phyloP scores from a whole-genome alignment of 2,797 vertebrate species.

The Lithobates sylvaticus region DNA sequence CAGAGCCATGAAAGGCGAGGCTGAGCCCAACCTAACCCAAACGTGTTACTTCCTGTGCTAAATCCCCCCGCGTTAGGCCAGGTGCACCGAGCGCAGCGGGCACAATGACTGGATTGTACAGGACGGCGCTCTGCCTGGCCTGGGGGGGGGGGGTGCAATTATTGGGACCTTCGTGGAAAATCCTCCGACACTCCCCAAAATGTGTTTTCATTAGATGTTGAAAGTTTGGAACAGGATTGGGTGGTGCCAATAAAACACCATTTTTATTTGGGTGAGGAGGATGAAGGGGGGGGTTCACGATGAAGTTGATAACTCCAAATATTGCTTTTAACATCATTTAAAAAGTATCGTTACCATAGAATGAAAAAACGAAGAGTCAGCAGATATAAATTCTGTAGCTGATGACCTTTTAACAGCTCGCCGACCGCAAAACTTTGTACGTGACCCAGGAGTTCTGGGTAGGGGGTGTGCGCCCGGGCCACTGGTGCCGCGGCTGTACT shows the following conservation, averaged over 20 bases:
- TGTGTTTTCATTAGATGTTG: slow-evolving; percentile 5
- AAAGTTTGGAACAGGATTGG: neutral
- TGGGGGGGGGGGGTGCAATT: neutral
- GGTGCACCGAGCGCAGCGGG: slow-evolving; percentile 9
- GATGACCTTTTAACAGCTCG: no score
- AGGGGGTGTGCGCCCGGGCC: no score
- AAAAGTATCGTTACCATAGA: no score
- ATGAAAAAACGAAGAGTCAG: no score
- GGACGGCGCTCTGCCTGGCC: neutral
- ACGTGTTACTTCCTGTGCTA: slow-evolving; percentile 52
- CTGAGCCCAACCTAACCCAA: slow-evolving; percentile 21
- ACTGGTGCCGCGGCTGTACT: no score
- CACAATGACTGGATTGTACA: slow-evolving; percentile 47
- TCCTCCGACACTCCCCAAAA: neutral
- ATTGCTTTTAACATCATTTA: no score
- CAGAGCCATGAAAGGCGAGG: slow-evolving; percentile 15
- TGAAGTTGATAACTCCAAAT: no score
- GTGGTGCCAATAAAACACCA: neutral
- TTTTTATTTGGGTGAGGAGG: neutral
- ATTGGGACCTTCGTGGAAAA: neutral
- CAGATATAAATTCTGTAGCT: no score
- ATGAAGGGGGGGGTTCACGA: no score
- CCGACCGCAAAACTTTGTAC: no score
- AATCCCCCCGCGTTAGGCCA: slow-evolving; percentile 37
- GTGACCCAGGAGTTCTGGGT: no score